Conservation (phyloP, 2,888 invertebrate species). For the Zygaena filipendulae region DNA sequence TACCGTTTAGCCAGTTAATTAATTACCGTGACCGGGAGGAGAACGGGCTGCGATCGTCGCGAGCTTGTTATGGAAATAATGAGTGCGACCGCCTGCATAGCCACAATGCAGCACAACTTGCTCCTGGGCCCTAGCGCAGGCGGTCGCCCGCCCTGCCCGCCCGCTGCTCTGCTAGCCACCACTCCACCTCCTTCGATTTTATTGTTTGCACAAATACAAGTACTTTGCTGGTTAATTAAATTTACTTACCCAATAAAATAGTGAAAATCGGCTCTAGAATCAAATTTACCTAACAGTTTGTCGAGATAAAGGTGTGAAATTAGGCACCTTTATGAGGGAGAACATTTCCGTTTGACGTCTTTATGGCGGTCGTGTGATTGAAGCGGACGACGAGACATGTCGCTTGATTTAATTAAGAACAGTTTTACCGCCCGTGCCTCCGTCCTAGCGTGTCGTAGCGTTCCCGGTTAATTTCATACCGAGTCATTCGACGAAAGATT, state of each 20-base stretch:
- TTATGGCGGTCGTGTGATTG: conserved; percentile 66
- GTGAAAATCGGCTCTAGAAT: no score
- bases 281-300: no score
- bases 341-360: conserved; percentile 43
- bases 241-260: no score
- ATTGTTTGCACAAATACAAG: no score
- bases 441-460: conserved; percentile 47
- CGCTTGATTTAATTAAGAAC: conserved; percentile 68
- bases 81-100: conserved; percentile 37
- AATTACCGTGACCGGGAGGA: conserved; percentile 53
- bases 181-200: no score
- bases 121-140: conserved; percentile 23
- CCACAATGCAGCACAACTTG: conserved; percentile 36
- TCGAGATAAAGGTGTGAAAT: no score
- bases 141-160: no score
- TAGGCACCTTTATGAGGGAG: conserved; percentile 34
- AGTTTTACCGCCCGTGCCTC: conserved; percentile 60
- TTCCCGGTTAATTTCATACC: conserved; percentile 54
- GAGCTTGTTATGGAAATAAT: conserved; percentile 61
- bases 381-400: conserved; percentile 61
- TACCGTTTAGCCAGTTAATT: conserved; percentile 65
- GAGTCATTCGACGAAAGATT: conserved; percentile 53
- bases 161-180: no score
- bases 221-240: no score
- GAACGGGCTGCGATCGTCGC: conserved; percentile 33